Evolutionary conservation across 1,140 invertebrate species (phyloP).

Genomic region (Eueides isabella): DNA sequence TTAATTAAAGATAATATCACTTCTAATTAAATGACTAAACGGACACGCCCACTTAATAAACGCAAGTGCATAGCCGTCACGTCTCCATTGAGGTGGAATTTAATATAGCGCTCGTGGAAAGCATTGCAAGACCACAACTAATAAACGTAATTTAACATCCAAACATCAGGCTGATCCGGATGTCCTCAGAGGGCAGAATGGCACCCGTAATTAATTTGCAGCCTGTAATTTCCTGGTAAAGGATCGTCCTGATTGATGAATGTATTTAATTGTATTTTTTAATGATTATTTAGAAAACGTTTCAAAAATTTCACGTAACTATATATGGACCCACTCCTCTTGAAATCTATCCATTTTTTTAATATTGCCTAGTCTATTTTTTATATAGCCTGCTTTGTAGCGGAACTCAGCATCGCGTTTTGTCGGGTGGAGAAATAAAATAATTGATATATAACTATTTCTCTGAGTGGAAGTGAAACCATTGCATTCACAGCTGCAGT

Average conservation of each 20-base stretch:
- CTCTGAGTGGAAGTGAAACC: too few species aligned
- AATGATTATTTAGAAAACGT: too few species aligned
- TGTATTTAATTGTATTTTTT: neutral
- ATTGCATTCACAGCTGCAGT: too few species aligned
- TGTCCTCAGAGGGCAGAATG: constrained; percentile 25
- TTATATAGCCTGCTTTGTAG: too few species aligned
- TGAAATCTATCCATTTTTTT: too few species aligned
- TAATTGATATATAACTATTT: too few species aligned
- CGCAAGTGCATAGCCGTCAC: constrained; percentile 8
- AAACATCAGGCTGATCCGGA: constrained; percentile 22
- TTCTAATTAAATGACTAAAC: neutral
- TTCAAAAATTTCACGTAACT: too few species aligned
- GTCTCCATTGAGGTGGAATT: constrained; percentile 18
- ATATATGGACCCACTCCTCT: too few species aligned
- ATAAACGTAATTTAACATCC: constrained; percentile 26
- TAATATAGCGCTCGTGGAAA: constrained; percentile 22
- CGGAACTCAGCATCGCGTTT: too few species aligned
- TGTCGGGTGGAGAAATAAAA: too few species aligned
- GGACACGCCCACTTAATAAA: neutral
- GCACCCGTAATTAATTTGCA: constrained; percentile 26
- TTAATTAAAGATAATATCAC: too few species aligned
- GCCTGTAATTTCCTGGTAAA: constrained; percentile 13
- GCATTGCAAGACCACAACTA: constrained; percentile 19
- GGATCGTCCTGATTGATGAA: neutral
- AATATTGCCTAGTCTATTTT: too few species aligned